Evolutionary conservation across 2,797 vertebrate species (phyloP), one percentile per base, ranked within the genome.

Genomic region (Myotis vivesi): DNA sequence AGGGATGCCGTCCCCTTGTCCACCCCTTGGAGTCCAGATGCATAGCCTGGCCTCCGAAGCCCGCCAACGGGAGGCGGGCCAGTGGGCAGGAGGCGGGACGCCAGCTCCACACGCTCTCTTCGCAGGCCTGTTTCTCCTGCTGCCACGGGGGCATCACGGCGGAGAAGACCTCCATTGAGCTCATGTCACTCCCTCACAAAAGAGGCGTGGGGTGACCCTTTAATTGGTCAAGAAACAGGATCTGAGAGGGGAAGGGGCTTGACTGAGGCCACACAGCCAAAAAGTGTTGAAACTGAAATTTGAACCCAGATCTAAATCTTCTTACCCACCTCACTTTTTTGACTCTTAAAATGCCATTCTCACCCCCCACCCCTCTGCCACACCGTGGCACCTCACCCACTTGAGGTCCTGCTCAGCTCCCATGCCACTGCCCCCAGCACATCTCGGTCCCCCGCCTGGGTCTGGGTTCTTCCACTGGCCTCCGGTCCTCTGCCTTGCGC

Each of bases 401-500:
- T 16, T 20, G 1, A 1, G 10, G 38, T 15, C n/a, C 46, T 0
- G 12, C 3, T 53, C 80, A 6, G 1, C 10, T 25, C 80, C 57
- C 17, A 0, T 0, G 30, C 49, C 20, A 16, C 44, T 19, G 16
- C n/a, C n/a, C 33, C n/a, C 69, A 8, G 20, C 0, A 0, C 57
- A 28, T 19, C 57, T n/a, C 3, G 6, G 75, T 6, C 23, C 80
- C 46, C 8, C 12, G 5, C 1, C 41, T 16, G 57, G 4, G 5
- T 33, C n/a, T 66, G 12, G 1, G 22, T 53, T 8, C n/a, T 64
- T 20, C 22, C 11, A 13, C 88, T 4, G 53, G 41, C n/a, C 8
- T 16, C 8, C 55, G 10, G 1, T 30, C 38, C 41, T n/a, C 53
- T 9, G 19, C 66, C 64, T 79, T 12, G 5, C 2, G 20, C 12